Evolutionary conservation across 2,888 invertebrate species (phyloP).

Genomic region (Drosophila histrio): DNA sequence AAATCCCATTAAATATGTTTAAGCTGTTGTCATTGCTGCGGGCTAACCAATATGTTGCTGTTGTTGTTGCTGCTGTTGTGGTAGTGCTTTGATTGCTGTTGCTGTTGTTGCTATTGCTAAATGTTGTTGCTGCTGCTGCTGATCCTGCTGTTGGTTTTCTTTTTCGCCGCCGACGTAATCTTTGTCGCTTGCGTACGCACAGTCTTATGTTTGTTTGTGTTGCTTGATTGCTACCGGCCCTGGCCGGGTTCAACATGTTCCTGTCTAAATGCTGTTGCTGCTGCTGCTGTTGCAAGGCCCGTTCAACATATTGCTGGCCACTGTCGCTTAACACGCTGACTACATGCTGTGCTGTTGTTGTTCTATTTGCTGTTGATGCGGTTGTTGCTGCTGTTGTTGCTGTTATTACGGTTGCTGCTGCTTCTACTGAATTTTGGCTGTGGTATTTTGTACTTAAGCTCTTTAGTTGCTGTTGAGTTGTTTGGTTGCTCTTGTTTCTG

Average conservation of each 20-base stretch:
- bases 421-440: constrained; percentile 39
- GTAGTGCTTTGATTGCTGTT: constrained; percentile 24
- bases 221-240: constrained; percentile 53
- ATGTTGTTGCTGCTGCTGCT: constrained; percentile 31
- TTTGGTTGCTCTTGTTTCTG: constrained; percentile 46
- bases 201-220: constrained; percentile 81
- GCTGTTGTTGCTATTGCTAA: constrained; percentile 55
- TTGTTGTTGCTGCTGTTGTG: constrained; percentile 15
- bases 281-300: constrained; percentile 41
- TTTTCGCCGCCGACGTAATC: constrained; percentile 81
- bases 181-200: constrained; percentile 80
- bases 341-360: constrained; percentile 58
- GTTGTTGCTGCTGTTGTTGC: constrained; percentile 20
- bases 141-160: constrained; percentile 68
- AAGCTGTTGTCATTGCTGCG: constrained; percentile 42
- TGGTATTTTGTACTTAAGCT: constrained; percentile 73
- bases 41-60: constrained; percentile 40
- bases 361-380: constrained; percentile 39
- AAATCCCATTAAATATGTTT: constrained; percentile 41
- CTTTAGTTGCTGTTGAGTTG: constrained; percentile 69
- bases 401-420: constrained; percentile 42
- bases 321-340: constrained; percentile 37
- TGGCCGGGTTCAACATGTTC: constrained; percentile 61
- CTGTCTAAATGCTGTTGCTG: constrained; percentile 62
- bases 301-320: constrained; percentile 62